phyloP scores from a whole-genome alignment of 2,888 invertebrate species.

The Amphiduros pacificus region DNA sequence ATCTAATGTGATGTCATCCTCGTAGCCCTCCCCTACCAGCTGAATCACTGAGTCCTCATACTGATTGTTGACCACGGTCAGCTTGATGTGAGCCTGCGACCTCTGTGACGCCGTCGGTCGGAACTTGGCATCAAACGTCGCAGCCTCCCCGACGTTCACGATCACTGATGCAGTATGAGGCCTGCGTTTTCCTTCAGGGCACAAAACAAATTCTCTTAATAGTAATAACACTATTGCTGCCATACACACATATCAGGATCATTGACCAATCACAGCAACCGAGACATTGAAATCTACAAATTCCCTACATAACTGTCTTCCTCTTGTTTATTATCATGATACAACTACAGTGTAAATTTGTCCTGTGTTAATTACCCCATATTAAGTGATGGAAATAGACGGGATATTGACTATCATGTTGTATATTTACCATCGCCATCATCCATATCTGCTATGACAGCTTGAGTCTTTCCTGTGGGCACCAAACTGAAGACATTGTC shows the following conservation, averaged over 20 bases:
- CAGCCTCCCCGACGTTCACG: slow-evolving; percentile 49
- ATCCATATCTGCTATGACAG: slow-evolving; percentile 32
- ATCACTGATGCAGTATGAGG: slow-evolving; percentile 57
- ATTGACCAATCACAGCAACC: too few relatives aligned
- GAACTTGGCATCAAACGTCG: slow-evolving; percentile 50
- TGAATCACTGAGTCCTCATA: slow-evolving; percentile 64
- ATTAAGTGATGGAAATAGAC: too few relatives aligned
- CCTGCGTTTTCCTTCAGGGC: slow-evolving; percentile 11
- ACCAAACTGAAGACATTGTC: slow-evolving; percentile 51
- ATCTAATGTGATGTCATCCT: slow-evolving; percentile 62
- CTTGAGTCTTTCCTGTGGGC: slow-evolving; percentile 42
- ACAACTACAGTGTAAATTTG: too few relatives aligned
- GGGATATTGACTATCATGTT: too few relatives aligned
- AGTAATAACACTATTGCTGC: too few relatives aligned
- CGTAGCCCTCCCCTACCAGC: slow-evolving; percentile 62
- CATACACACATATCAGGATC: too few relatives aligned
- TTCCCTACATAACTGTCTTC: too few relatives aligned
- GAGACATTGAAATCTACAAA: too few relatives aligned
- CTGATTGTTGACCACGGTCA: slow-evolving; percentile 65
- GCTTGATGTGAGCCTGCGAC: slow-evolving; percentile 56
- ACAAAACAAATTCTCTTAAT: background rate
- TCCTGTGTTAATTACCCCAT: too few relatives aligned
- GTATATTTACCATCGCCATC: background rate
- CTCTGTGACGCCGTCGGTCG: slow-evolving; percentile 45
- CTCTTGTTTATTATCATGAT: too few relatives aligned